Base-by-base conservation (phyloP, 2,797 vertebrate genomes). In the Pseudochaenichthys georgianus region DNA sequence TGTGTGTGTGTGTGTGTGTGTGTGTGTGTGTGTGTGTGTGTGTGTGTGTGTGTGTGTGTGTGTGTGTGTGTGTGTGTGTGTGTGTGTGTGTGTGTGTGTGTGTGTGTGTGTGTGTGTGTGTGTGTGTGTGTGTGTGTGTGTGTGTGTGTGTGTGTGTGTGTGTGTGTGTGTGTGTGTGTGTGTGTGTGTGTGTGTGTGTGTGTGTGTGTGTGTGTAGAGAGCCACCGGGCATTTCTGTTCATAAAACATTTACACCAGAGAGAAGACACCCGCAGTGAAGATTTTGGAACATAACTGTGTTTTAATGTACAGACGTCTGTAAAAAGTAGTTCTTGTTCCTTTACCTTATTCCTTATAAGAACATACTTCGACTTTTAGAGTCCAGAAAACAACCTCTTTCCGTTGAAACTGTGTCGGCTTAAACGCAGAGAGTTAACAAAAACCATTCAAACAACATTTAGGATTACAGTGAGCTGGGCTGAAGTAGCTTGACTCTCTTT, bases 251-350 rank as follows among this genome's bases (percentile, higher is more conserved):
- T 38, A 77, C 70, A 55, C 64, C 63, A 55, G 72, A 62, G 76
- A 81, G 73, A 68, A 51, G 62, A 83, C 52, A 58, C 64, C 54
- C 58, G 15, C 62, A 78, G 86, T 70, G 71, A 81, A 75, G 21
- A 80, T 72, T 71, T 38, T 66, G 82, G 90, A 84, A 81, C 73
- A 81, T 82, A 75, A 81, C 67, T 78, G 78, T 85, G 84, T 89
- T 88, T 86, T 80, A 52, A 78, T 91, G 92, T 92, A 88, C 85
- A 92, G 79, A 89, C 68, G 57, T 82, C 60, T 92, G 87, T 89
- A 88, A 86, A 89, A 47, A 47, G 77, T 89, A 90, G 80, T 83
- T 84, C 10, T 82, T 73, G 80, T 83, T 88, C 85, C 75, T 70
- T 85, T 73, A 72, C 81, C 78, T 75, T 88, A 78, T 71, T 84